These are phyloP conservation scores for Carposina sasakii DNA, from an alignment of 1,140 invertebrate species.

Conservation along the genomic window DNA sequence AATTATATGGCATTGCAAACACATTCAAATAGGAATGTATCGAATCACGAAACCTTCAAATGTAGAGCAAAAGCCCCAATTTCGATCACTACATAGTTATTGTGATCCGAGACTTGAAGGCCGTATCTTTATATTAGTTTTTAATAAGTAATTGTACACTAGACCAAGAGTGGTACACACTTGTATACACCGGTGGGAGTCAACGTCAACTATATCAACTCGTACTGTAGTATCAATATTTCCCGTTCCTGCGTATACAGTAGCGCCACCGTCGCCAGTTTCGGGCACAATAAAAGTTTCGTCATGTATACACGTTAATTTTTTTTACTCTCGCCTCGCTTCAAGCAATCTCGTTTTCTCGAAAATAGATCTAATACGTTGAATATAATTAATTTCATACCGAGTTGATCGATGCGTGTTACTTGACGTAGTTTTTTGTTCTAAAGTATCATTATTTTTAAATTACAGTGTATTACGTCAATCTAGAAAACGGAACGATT, in stretches of 20 bases:
- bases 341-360: constrained; percentile 62
- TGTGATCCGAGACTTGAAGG: constrained; percentile 33
- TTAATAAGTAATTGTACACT: constrained; percentile 66
- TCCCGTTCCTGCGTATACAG: too few species aligned
- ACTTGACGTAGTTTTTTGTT: constrained; percentile 35
- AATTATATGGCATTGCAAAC: too few species aligned
- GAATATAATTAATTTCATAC: constrained; percentile 66
- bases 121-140: constrained; percentile 47
- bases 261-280: too few species aligned
- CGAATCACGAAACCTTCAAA: too few species aligned
- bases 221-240: too few species aligned
- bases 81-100: constrained; percentile 25
- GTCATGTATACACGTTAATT: constrained; percentile 54
- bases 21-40: too few species aligned
- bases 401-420: constrained; percentile 63
- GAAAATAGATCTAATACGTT: constrained; percentile 67
- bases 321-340: constrained; percentile 40
- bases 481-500: constrained; percentile 48
- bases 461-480: constrained; percentile 62
- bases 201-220: too few species aligned
- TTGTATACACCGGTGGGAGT: too few species aligned
- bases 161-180: too few species aligned
- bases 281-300: constrained; percentile 56
- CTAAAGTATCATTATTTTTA: constrained; percentile 54
- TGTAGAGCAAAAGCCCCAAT: constrained; percentile 29